Percentiles rank a stretch among this genome's conserved stretches.
These are phyloP conservation scores for Eudasyphora cyanicolor DNA, from an alignment of 2,888 invertebrate species.

Conservation along the genomic window DNA sequence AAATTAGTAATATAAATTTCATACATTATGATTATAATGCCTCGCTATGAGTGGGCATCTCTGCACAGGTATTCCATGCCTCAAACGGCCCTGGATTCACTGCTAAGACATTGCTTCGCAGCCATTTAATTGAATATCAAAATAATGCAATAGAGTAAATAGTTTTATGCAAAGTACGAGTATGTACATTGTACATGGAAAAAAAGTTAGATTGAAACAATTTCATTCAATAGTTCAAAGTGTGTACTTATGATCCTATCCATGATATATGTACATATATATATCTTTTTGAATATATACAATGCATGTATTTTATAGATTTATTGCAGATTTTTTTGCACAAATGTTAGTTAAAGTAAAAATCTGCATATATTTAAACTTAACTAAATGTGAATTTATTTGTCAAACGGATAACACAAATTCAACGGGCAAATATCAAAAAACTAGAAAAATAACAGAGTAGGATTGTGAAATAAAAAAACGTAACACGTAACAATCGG, in stretches of 20 bases:
- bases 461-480: constrained; percentile 11
- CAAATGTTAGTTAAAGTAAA: neutral
- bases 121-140: constrained; percentile 52
- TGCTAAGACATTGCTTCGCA: constrained; percentile 28
- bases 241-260: neutral
- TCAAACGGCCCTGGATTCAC: too few species aligned
- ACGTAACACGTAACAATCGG: neutral
- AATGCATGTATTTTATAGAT: neutral
- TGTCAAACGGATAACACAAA: neutral
- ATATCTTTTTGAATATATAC: neutral
- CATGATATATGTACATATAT: too few species aligned
- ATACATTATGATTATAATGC: too few species aligned
- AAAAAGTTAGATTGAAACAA: neutral
- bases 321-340: neutral
- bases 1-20: too few species aligned
- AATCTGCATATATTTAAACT: too few species aligned
- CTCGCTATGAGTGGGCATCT: too few species aligned
- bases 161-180: constrained; percentile 15
- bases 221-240: neutral
- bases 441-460: neutral
- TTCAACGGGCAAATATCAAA: neutral
- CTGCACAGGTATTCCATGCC: too few species aligned
- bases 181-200: neutral
- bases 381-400: neutral
- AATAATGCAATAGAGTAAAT: constrained; percentile 49